A percentile compares a stretch with the other conserved stretches of the same genome.
These are phyloP conservation scores for Uromys caudimaculatus DNA, from an alignment of 2,797 vertebrate genomes.

Conservation along the genomic window DNA sequence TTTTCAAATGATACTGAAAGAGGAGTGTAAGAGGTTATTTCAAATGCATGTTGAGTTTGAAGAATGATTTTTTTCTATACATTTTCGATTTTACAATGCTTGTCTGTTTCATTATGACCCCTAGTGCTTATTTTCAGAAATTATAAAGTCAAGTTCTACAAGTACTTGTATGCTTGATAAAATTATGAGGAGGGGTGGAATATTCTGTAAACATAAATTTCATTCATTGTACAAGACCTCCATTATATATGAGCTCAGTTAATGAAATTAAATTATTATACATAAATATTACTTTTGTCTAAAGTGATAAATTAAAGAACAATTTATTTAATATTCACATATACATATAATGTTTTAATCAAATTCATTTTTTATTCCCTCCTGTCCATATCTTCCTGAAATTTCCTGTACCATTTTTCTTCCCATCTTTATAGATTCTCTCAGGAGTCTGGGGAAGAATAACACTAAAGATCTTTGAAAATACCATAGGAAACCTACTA, in stretches of 20 bases:
- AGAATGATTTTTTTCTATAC: neutral
- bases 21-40: neutral
- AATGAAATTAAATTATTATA: neutral
- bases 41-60: neutral
- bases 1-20: neutral
- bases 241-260: neutral
- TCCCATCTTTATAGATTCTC: neutral
- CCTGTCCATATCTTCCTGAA: neutral
- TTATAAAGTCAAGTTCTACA: slow-evolving; percentile 5
- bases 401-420: neutral
- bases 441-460: neutral
- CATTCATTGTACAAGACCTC: neutral
- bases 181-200: neutral
- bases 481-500: neutral
- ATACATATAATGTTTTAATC: neutral
- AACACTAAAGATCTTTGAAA: neutral
- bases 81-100: slow-evolving; percentile 26
- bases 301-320: neutral
- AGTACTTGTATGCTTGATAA: neutral
- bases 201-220: neutral
- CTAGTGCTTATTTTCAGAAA: neutral
- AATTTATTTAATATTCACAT: neutral
- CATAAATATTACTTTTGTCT: slow-evolving; percentile 10
- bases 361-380: neutral
- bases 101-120: slow-evolving; percentile 18